Percentiles rank a stretch among this genome's conserved stretches.
Conservation (phyloP, 2,797 vertebrate species). For the Geotrypetes seraphini region DNA sequence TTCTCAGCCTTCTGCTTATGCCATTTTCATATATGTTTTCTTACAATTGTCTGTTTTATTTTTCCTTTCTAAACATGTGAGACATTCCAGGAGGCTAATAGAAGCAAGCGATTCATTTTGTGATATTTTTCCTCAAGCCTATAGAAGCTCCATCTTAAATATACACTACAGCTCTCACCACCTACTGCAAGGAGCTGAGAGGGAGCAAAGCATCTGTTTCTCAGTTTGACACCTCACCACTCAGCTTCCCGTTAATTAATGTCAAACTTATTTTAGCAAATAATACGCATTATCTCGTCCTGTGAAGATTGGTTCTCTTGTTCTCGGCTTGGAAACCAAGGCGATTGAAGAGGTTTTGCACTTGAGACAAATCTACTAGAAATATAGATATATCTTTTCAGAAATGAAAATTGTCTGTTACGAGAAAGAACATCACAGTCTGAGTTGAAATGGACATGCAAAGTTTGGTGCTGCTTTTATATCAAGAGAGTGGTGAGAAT, state of each 20-base stretch:
- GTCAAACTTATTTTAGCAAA: constrained; percentile 41
- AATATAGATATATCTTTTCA: background rate
- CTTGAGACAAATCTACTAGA: background rate
- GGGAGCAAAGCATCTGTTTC: constrained; percentile 27
- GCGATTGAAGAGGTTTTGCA: accelerated
- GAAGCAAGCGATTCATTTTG: background rate
- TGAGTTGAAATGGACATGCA: no score
- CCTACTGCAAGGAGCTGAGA: constrained; percentile 27
- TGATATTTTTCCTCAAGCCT: no score
- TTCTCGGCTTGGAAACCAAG: accelerated
- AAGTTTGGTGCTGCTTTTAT: no score
- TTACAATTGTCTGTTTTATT: no score
- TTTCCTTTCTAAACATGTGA: no score
- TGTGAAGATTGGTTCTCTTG: constrained; percentile 16
- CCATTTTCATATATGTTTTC: no score
- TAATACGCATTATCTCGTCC: constrained; percentile 26
- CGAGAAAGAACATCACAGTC: no score
- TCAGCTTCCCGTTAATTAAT: constrained; percentile 37
- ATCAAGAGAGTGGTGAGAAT: no score
- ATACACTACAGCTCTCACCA: constrained; percentile 1
- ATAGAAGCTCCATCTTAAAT: no score
- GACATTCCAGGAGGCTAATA: constrained; percentile 7
- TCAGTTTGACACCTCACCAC: constrained; percentile 19
- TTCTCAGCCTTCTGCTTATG: no score
- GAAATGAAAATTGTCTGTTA: background rate